phyloP scores from a whole-genome alignment of 2,888 invertebrate species.

The Ochropleura plecta region DNA sequence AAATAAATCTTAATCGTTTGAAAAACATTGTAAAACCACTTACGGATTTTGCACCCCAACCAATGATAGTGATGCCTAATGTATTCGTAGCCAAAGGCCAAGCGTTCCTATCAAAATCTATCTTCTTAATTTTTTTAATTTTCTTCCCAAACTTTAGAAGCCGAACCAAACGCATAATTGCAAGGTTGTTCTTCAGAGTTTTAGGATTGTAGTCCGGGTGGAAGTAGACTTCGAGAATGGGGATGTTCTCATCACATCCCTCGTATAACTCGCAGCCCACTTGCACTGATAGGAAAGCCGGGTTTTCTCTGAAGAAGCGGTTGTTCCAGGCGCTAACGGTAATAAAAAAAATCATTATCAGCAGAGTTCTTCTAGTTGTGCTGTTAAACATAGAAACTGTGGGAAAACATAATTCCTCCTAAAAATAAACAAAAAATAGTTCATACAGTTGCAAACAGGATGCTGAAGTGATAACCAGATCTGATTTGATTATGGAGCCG shows the following conservation, averaged over 20 bases:
- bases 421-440: neutral
- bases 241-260: slow-evolving; percentile 78
- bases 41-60: slow-evolving; percentile 84
- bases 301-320: slow-evolving; percentile 84
- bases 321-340: slow-evolving; percentile 82
- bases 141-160: slow-evolving; percentile 67
- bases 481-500: slow-evolving; percentile 83
- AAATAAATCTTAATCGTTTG: neutral
- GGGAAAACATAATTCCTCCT: neutral
- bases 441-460: slow-evolving; percentile 85
- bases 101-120: slow-evolving; percentile 74
- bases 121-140: slow-evolving; percentile 75
- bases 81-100: slow-evolving; percentile 70
- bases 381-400: neutral
- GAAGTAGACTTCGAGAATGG: slow-evolving; percentile 81
- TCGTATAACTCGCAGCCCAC: slow-evolving; percentile 80
- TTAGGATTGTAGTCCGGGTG: slow-evolving; percentile 80
- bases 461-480: slow-evolving; percentile 82
- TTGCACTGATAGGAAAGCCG: slow-evolving; percentile 80
- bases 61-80: slow-evolving; percentile 77
- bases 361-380: neutral
- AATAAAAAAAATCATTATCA: neutral
- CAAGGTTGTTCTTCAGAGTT: slow-evolving; percentile 79
- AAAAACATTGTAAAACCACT: slow-evolving; percentile 52
- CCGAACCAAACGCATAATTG: slow-evolving; percentile 76